Conservation (phyloP, 1,140 invertebrate species). For the Eufriesea mexicana region DNA sequence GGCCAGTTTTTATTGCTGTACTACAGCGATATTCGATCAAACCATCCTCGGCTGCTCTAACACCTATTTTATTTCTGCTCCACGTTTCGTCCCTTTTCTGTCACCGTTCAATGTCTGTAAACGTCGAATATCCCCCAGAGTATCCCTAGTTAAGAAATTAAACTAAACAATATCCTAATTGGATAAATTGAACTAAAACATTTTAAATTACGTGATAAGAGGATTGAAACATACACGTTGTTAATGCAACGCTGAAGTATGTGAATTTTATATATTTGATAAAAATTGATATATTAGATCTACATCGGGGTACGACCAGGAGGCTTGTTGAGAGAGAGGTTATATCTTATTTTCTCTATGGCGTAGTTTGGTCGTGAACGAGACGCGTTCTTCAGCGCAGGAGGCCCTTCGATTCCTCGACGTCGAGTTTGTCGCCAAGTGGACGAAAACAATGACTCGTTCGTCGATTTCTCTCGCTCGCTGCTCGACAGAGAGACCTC, state of each 20-base stretch:
- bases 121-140: no score
- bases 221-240: no score
- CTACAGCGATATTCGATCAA: not conserved
- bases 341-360: slow-evolving; percentile 46
- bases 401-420: slow-evolving; percentile 50
- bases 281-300: no score
- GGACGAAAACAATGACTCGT: slow-evolving; percentile 71
- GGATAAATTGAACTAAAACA: no score
- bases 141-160: no score
- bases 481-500: slow-evolving; percentile 33
- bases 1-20: not conserved
- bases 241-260: no score
- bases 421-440: slow-evolving; percentile 62
- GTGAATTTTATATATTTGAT: no score
- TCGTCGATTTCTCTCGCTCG: slow-evolving; percentile 49
- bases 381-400: slow-evolving; percentile 30
- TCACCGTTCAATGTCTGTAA: not conserved
- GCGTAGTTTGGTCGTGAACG: slow-evolving; percentile 49
- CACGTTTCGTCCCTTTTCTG: not conserved
- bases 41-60: not conserved
- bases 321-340: no score
- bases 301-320: no score
- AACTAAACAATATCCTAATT: no score
- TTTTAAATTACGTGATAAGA: no score
- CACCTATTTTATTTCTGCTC: no score